Evolutionary conservation across 1,140 invertebrate genomes (phyloP).

Genomic region (Aricia agestis): DNA sequence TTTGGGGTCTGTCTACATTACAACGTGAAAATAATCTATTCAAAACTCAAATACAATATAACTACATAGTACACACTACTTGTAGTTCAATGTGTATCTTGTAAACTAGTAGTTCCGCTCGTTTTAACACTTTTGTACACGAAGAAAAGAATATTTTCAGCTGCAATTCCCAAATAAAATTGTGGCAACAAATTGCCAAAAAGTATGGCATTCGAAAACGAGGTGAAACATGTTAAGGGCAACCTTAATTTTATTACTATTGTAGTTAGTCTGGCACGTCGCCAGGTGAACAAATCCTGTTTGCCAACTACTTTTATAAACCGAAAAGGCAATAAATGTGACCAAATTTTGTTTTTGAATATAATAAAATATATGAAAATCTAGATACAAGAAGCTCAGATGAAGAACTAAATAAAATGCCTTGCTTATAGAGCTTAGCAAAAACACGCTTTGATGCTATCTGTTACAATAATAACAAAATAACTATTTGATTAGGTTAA

Average conservation of each 20-base stretch:
- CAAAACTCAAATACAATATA: too few relatives aligned
- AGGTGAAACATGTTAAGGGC: slow-evolving; percentile 14
- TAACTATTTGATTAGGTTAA: too few relatives aligned
- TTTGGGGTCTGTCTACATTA: not conserved
- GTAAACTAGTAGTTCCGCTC: too few relatives aligned
- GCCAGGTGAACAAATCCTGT: slow-evolving; percentile 9
- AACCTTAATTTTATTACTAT: slow-evolving; percentile 16
- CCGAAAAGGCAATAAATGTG: slow-evolving; percentile 8
- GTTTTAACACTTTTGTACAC: too few relatives aligned
- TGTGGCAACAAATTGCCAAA: not conserved
- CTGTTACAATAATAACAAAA: too few relatives aligned
- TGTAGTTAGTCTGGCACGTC: slow-evolving; percentile 4
- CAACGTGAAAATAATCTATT: too few relatives aligned
- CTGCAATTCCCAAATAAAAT: not conserved
- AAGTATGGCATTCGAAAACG: slow-evolving; percentile 7
- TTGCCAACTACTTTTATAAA: not conserved
- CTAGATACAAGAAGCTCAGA: too few relatives aligned
- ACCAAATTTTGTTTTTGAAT: not conserved
- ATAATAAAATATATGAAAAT: not conserved
- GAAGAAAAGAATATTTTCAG: not conserved
- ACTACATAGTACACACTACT: too few relatives aligned
- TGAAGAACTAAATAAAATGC: too few relatives aligned
- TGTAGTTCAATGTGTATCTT: too few relatives aligned
- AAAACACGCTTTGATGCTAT: too few relatives aligned
- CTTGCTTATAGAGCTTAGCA: too few relatives aligned